Conservation (phyloP, 2,888 invertebrate genomes). For the Monopis laevigella region DNA sequence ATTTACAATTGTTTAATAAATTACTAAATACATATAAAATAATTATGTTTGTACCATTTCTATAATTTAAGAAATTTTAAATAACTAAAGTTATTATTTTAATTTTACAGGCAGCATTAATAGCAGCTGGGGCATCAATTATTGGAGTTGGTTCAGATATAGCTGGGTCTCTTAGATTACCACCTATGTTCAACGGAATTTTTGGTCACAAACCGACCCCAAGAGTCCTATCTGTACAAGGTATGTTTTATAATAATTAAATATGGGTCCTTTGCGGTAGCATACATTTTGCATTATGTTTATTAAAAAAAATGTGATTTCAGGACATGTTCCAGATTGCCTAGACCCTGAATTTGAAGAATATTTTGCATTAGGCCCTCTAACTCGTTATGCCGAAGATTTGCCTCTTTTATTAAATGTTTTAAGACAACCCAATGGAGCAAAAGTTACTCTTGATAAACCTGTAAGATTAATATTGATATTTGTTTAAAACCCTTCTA, state of each 20-base stretch:
- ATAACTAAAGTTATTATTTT: not conserved
- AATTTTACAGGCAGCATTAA: constrained; percentile 69
- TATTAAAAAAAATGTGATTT: constrained; percentile 17
- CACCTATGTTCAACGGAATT: constrained; percentile 90
- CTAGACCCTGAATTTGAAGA: constrained; percentile 70
- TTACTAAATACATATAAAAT: too few relatives aligned
- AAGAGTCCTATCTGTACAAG: constrained; percentile 70
- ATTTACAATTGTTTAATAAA: too few relatives aligned
- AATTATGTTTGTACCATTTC: too few relatives aligned
- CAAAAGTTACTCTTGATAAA: constrained; percentile 50
- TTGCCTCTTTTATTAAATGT: constrained; percentile 78
- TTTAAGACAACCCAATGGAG: constrained; percentile 61
- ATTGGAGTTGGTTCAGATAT: constrained; percentile 90
- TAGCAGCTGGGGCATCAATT: constrained; percentile 82
- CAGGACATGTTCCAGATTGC: constrained; percentile 74
- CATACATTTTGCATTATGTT: constrained; percentile 15
- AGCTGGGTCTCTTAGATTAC: constrained; percentile 88
- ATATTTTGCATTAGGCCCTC: constrained; percentile 84
- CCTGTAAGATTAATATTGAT: constrained; percentile 31
- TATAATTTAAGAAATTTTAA: too few relatives aligned
- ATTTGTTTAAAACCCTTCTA: too few relatives aligned
- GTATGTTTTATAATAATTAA: constrained; percentile 22
- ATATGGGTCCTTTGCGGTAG: too few relatives aligned
- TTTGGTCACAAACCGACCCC: constrained; percentile 93
- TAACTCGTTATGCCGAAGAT: constrained; percentile 89